Conservation (phyloP, 1,140 invertebrate genomes). For the Pseudomyrmex cubaensis region DNA sequence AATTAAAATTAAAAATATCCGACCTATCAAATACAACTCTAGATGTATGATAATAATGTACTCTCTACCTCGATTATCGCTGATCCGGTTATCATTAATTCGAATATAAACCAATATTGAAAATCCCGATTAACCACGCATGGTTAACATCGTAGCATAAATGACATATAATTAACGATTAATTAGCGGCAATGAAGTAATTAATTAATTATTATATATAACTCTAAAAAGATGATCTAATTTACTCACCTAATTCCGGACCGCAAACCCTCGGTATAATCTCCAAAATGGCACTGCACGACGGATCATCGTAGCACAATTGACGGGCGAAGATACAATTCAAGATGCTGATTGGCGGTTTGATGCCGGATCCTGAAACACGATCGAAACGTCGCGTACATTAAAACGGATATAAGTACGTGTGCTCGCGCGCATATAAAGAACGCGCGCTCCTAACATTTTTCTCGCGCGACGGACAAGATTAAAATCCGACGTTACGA, state of each 20-base stretch:
- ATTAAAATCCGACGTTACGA: conserved; percentile 50
- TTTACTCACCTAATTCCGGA: conserved; percentile 92
- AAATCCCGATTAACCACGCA: conserved; percentile 11
- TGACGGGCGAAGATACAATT: conserved; percentile 94
- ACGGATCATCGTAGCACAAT: conserved; percentile 93
- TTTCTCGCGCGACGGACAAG: conserved; percentile 38
- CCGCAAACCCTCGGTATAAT: conserved; percentile 95
- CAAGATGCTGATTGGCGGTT: conserved; percentile 91
- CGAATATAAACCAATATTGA: conserved; percentile 23
- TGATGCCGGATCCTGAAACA: conserved; percentile 90
- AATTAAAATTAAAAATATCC: conserved; percentile 11
- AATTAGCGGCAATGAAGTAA: conserved; percentile 7
- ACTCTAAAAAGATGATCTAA: neutral
- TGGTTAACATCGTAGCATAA: conserved; percentile 14
- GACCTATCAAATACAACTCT: neutral
- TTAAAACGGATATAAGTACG: conserved; percentile 14
- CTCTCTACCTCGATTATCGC: neutral
- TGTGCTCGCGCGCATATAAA: conserved; percentile 18
- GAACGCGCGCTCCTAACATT: conserved; percentile 30
- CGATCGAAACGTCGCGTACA: conserved; percentile 50
- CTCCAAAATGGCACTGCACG: conserved; percentile 94
- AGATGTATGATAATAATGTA: conserved; percentile 2
- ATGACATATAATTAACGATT: conserved; percentile 26
- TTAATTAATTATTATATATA: conserved; percentile 1
- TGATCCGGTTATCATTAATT: conserved; percentile 14